Base-by-base conservation (phyloP, 2,113 vertebrate species). In the Hemicordylus capensis region DNA sequence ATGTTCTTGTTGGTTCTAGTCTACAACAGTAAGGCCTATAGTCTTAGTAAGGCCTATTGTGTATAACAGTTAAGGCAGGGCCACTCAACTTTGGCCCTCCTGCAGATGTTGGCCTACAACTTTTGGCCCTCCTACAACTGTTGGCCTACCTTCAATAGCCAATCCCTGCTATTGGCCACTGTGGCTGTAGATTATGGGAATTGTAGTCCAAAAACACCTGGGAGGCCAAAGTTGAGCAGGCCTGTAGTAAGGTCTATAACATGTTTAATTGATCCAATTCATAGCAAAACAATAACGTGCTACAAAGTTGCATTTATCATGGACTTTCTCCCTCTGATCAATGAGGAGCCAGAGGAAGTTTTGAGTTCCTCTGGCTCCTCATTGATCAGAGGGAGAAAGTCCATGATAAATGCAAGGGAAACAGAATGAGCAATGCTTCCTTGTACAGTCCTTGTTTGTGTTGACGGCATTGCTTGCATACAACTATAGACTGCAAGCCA, bases 401-500 rank as follows among this genome's bases (percentile, higher is more conserved):
- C 22, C 39, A 19, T 77, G 64, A 77, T 42, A 42, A 56, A 37
- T 31, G 9, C 15, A 51, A 76, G 39, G 46, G n/a, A 54, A 63
- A 37, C 28, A 10, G n/a, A 82, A 82, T 54, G 37, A 59, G 39
- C 19, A 42, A n/a, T 24, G 3, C 2, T 42, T 17, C 31, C 54
- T 56, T 69, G 88, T 93, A 85, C 77, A 84, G 69, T 70, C 72
- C 89, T 89, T 86, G 77, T 88, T 91, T 89, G 86, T 88, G 89
- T 91, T 82, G 64, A 83, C n/a, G n/a, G n/a, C n/a, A 89, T 86
- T 91, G 72, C 80, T 89, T 94, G 84, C 66, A 82, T 94, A 86
- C 88, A 92, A 89, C 89, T 92, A 90, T 59, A 80, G 89, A 88
- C 86, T 91, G 77, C 85, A 91, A 88, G 89, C 92, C 90, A 42